Percentiles rank a stretch among this genome's conserved stretches.
Evolutionary conservation across 2,888 invertebrate species (phyloP).

Genomic region (Nomada lathburiana): DNA sequence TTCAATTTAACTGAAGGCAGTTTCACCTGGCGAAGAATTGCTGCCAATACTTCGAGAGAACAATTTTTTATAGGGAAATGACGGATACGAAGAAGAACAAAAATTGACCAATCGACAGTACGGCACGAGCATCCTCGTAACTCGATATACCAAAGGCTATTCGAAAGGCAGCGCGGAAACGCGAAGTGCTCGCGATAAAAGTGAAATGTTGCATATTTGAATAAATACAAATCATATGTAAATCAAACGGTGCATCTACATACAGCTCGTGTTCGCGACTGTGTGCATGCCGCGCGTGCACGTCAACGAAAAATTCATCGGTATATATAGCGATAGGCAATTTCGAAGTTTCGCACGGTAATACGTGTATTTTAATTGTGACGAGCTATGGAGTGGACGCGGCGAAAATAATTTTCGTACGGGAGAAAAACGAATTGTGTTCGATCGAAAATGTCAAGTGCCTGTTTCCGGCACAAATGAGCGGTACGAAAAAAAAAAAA

Average conservation of each 20-base stretch:
- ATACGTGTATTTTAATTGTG: conserved; percentile 12
- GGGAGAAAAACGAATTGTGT: background rate
- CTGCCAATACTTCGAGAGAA: no score
- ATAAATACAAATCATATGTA: conserved; percentile 32
- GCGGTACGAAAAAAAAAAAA: background rate
- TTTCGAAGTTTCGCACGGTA: background rate
- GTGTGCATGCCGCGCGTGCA: background rate
- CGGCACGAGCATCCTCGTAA: background rate
- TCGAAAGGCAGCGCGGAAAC: conserved; percentile 9
- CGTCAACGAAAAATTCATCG: conserved; percentile 11
- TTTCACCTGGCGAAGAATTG: no score
- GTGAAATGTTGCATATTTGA: conserved; percentile 23
- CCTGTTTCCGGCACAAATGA: background rate
- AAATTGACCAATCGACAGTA: no score
- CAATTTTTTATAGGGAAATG: no score
- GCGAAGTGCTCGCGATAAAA: conserved; percentile 14
- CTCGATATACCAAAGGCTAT: conserved; percentile 14
- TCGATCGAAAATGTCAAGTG: background rate
- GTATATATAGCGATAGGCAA: conserved; percentile 16
- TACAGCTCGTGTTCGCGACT: background rate
- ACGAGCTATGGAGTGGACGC: background rate
- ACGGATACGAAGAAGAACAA: no score
- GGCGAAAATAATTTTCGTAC: conserved; percentile 6
- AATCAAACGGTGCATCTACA: background rate
- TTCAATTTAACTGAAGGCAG: no score